phyloP scores from a whole-genome alignment of 2,888 invertebrate species.

The Strigamia transsilvanica region DNA sequence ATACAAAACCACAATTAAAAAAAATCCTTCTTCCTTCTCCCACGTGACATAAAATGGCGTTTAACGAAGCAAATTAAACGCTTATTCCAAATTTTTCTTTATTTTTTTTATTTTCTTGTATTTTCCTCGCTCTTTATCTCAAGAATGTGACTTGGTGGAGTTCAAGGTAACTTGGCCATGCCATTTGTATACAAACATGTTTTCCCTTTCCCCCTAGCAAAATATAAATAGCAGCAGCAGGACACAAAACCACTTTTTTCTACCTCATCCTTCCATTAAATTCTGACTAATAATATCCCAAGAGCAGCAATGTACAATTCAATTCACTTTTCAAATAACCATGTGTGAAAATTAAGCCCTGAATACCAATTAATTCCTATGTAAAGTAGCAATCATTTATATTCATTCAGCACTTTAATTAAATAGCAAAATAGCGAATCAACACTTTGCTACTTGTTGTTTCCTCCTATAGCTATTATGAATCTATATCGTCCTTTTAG shows the following conservation, averaged over 20 bases:
- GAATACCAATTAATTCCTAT: neutral
- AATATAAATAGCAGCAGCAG: conserved; percentile 47
- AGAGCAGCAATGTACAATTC: neutral
- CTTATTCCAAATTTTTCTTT: neutral
- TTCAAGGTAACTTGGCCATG: conserved; percentile 44
- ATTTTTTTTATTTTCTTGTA: neutral
- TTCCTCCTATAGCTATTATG: neutral
- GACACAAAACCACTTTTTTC: conserved; percentile 44
- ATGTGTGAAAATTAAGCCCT: conserved; percentile 15
- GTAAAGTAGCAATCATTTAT: neutral
- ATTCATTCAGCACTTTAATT: neutral
- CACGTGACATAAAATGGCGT: neutral
- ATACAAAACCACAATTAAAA: too few relatives aligned
- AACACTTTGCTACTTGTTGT: neutral
- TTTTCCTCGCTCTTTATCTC: conserved; percentile 35
- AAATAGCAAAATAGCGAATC: neutral
- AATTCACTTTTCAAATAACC: neutral
- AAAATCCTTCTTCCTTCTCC: too few relatives aligned
- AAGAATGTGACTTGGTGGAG: conserved; percentile 45
- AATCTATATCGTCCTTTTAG: neutral
- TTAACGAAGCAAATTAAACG: neutral
- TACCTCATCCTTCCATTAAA: conserved; percentile 10
- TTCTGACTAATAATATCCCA: conserved; percentile 47
- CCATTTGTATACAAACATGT: conserved; percentile 49
- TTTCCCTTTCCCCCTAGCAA: conserved; percentile 46